Base-by-base conservation (phyloP, 2,888 invertebrate species). In the Odontocolon sp. region DNA sequence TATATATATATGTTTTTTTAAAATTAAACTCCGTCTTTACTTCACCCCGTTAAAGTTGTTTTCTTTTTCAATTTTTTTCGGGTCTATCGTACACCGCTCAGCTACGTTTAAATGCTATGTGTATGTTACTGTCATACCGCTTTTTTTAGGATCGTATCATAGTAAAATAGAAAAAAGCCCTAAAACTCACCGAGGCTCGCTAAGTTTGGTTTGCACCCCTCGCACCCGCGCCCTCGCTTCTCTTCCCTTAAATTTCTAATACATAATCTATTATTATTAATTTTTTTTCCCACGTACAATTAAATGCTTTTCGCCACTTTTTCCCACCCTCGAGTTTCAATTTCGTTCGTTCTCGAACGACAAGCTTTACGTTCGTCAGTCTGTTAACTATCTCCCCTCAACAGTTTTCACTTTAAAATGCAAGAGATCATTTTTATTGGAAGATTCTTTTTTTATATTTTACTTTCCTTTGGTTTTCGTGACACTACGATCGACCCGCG, bases 131-230 rank as follows among this genome's bases (percentile, higher is more conserved):
- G 21, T 40, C 38, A 18, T 78, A 67, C 18, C 31, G 31, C 28
- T 45, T 33, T 23, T 61, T 70, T 68, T 83, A 84, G 80, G 80
- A 83, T 85, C 77, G 72, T 80, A 78, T 81, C 82, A 86, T 87
- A 86, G 85, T 87, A 87, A 87, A 87, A 87, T 87, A 87, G 85
- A 87, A 87, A 86, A 86, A 84, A 84, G 82, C 80, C 84, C 74
- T 80, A 73, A 69, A 75, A 66, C 74, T 78, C 64, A 74, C 52
- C 69, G 74, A 45, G 74, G 67, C 66, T 45, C 42, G 56, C 50
- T 70, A 59, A 61, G 31, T 67, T 68, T 68, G 21, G 52, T 67
- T 70, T 52, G 75, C 61, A 33, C 33, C 70, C 57, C 57, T 76
- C 71, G 59, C 74, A 79, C 71, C 70, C 73, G 47, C 59, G 45